Evolutionary conservation across 2,888 invertebrate species (phyloP).

Genomic region (Ariolimax columbianus): DNA sequence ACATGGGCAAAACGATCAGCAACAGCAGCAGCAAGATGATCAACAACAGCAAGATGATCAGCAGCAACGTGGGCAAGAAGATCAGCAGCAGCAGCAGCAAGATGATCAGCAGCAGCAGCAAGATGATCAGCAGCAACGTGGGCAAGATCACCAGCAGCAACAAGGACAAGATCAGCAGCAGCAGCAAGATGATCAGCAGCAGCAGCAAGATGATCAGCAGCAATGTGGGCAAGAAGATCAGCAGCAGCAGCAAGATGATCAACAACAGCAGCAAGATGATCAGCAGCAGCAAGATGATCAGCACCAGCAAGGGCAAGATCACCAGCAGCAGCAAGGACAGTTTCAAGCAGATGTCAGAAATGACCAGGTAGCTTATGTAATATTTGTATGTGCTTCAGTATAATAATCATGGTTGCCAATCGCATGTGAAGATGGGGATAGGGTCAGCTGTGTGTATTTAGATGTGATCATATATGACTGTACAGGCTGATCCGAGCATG

Average conservation of each 20-base stretch:
- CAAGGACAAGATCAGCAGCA: slow-evolving; percentile 38
- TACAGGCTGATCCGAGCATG: no score
- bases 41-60: slow-evolving; percentile 38
- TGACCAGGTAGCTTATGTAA: neutral
- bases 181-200: neutral
- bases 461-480: no score
- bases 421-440: no score
- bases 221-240: no score
- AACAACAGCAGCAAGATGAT: no score
- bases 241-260: slow-evolving; percentile 41
- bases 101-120: slow-evolving; percentile 41
- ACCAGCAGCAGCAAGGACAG: slow-evolving; percentile 52
- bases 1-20: slow-evolving; percentile 50
- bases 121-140: no score
- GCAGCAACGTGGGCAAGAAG: no score
- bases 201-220: slow-evolving; percentile 52
- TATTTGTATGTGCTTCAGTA: neutral
- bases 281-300: slow-evolving; percentile 44
- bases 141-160: no score
- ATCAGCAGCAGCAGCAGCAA: neutral
- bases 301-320: slow-evolving; percentile 51
- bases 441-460: no score
- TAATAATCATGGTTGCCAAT: no score
- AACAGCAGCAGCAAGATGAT: slow-evolving; percentile 47
- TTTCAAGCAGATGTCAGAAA: neutral